Evolutionary conservation across 2,888 invertebrate species (phyloP).

Genomic region (Hofmannophila pseudospretella): DNA sequence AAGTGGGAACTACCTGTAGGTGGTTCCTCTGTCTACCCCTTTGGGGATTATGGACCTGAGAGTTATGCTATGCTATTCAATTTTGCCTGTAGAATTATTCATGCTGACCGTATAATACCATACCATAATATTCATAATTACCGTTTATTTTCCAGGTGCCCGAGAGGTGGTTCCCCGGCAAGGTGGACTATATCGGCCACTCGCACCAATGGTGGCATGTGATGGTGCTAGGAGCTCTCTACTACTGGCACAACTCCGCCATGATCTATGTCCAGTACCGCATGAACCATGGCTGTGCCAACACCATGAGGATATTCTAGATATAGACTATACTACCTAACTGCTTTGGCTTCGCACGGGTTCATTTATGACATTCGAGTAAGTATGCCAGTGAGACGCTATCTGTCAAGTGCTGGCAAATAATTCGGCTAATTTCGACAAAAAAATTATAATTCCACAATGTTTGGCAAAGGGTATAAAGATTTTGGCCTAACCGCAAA

Average conservation of each 20-base stretch:
- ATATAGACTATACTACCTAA: not conserved
- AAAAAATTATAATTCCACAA: too few relatives aligned
- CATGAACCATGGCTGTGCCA: slow-evolving; percentile 87
- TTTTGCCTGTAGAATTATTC: too few relatives aligned
- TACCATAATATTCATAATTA: too few relatives aligned
- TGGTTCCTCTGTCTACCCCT: too few relatives aligned
- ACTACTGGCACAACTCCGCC: slow-evolving; percentile 96
- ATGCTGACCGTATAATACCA: too few relatives aligned
- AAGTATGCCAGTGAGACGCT: too few relatives aligned
- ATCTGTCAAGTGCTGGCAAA: not conserved
- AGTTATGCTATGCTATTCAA: too few relatives aligned
- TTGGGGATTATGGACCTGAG: too few relatives aligned
- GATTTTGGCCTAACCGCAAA: too few relatives aligned
- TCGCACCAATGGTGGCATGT: slow-evolving; percentile 99
- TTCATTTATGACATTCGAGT: too few relatives aligned
- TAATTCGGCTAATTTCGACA: not conserved
- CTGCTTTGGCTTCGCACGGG: not conserved
- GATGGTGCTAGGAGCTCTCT: slow-evolving; percentile 90
- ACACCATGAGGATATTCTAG: slow-evolving; percentile 79
- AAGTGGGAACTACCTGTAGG: too few relatives aligned
- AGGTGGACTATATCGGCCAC: slow-evolving; percentile 94
- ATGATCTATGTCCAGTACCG: slow-evolving; percentile 89
- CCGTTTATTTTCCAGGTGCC: slow-evolving; percentile 77
- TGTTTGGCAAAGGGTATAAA: too few relatives aligned
- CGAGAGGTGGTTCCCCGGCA: slow-evolving; percentile 91